Evolutionary conservation across 2,888 invertebrate species (phyloP).

Genomic region (Xanthia icteritia): DNA sequence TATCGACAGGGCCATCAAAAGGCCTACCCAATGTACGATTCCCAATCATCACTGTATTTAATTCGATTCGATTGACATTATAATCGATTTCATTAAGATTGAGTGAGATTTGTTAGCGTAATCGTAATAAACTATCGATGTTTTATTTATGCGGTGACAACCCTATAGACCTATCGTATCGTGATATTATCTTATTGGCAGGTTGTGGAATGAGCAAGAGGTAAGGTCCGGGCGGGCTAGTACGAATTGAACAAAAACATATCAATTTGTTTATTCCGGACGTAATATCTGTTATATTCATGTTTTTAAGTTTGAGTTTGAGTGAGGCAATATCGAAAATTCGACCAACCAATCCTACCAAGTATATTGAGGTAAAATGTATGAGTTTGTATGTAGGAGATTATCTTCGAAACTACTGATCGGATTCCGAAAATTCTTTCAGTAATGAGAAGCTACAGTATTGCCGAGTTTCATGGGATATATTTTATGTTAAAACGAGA

Average conservation of each 20-base stretch:
- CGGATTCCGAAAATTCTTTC: too few relatives aligned
- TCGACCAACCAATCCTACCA: neutral
- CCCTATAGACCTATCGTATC: conserved; percentile 1
- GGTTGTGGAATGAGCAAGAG: conserved; percentile 1
- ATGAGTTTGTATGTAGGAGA: too few relatives aligned
- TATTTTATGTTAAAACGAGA: too few relatives aligned
- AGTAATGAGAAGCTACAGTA: too few relatives aligned
- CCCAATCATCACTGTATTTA: conserved; percentile 4
- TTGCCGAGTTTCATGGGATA: too few relatives aligned
- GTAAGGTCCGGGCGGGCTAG: neutral
- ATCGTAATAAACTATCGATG: conserved; percentile 33
- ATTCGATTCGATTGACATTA: neutral
- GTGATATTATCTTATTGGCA: conserved; percentile 24
- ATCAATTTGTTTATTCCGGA: neutral
- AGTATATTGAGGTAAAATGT: neutral
- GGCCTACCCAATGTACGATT: neutral
- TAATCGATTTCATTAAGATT: conserved; percentile 49
- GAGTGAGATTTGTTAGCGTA: conserved; percentile 6
- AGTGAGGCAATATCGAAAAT: neutral
- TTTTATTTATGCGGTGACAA: conserved; percentile 27
- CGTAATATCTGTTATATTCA: too few relatives aligned
- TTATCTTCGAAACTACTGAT: too few relatives aligned
- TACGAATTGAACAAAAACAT: neutral
- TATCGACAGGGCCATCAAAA: conserved; percentile 10
- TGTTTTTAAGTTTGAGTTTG: too few relatives aligned